These are phyloP conservation scores for Nymphicus hollandicus DNA, from an alignment of 2,113 vertebrate genomes.

Conservation along the genomic window DNA sequence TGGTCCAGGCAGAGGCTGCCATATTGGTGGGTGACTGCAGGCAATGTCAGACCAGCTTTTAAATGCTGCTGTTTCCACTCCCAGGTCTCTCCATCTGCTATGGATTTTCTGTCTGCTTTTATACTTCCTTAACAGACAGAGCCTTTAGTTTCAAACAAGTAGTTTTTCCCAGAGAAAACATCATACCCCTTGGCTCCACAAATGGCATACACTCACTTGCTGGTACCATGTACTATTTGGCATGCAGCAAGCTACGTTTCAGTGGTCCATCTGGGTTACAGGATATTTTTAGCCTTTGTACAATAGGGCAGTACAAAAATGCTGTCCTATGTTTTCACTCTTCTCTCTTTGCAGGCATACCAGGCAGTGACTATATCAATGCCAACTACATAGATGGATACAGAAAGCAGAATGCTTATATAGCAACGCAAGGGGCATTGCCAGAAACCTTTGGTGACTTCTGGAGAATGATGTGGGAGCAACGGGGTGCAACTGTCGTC, in stretches of 20 bases:
- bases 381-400: slow-evolving; percentile 99
- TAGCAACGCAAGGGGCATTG: slow-evolving; percentile 93
- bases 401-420: slow-evolving; percentile 97
- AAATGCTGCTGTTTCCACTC: neutral
- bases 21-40: neutral
- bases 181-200: neutral
- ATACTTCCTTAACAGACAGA: neutral
- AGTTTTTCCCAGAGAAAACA: neutral
- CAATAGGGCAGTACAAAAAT: neutral
- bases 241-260: neutral
- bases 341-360: slow-evolving; percentile 83
- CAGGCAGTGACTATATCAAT: slow-evolving; percentile 97
- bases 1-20: neutral
- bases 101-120: neutral
- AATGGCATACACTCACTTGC: neutral
- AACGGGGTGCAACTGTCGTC: slow-evolving; percentile 92
- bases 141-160: neutral
- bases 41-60: neutral
- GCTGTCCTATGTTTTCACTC: neutral
- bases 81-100: neutral
- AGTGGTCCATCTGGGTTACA: rapidly evolving
- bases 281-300: neutral
- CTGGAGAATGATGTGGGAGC: slow-evolving; percentile 99
- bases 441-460: slow-evolving; percentile 99
- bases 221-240: rapidly evolving